Base-by-base conservation (phyloP, 2,888 invertebrate species). In the Hirudinaria manillensis region DNA sequence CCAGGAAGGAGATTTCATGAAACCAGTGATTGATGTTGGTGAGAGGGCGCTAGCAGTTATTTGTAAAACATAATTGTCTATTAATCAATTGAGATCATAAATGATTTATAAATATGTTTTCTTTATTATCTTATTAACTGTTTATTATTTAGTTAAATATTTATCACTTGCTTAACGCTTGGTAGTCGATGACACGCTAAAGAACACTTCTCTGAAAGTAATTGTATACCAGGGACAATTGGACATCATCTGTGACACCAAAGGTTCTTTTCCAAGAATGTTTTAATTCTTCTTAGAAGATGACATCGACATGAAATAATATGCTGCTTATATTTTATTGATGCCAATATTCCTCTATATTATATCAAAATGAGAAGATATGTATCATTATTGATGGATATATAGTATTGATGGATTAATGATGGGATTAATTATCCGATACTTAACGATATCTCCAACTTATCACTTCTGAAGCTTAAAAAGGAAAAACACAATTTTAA, bases 171-270 rank as follows among this genome's bases (percentile, higher is more conserved):
- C 13, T 75, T 71, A 34, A n/a, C 36, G 2, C n/a, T 75, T 34
- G 66, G 19, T 72, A 80, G 80, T 80, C 32, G 80, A 78, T 53
- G 45, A 74, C 2, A 76, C 76, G 21, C 56, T 80, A 75, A 77
- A 77, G 34, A 76, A 76, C 51, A 78, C 80, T 0, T 45, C 74
- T 24, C 45, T 79, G 73, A 55, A 79, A 7, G 77, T 78, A 6
- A 75, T 80, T 36, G 76, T 79, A 45, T 80, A 79, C 70, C 79
- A 79, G 70, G 80, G 80, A n/a, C 78, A 78, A 72, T 75, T 80
- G 13, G 80, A 80, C 70, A 76, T 80, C 45, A 80, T 80, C 55
- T 80, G 80, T 71, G 76, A 77, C 61, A 79, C 77, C 3, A 78
- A 75, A 75, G 80, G 80, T 79, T 36, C 55, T 56, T 55, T 24